A percentile compares a stretch with the other conserved stretches of the same genome.
These are phyloP conservation scores for Seriola dumerili DNA, from an alignment of 2,113 vertebrate species.

Conservation along the genomic window DNA sequence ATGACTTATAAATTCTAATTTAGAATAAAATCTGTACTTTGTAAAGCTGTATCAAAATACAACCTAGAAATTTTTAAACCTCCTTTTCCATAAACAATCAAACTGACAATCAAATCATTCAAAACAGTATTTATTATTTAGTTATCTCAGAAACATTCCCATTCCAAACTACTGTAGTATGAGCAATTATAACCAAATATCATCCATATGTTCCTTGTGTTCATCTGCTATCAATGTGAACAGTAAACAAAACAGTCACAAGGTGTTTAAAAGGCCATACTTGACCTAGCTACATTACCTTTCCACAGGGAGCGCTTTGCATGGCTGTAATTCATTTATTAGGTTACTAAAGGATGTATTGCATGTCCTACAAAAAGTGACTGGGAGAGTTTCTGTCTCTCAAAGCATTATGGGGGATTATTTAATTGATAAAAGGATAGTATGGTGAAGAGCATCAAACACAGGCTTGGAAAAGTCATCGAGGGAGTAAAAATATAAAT, in stretches of 20 bases:
- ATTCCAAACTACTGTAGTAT: too few species aligned
- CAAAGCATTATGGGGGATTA: neutral
- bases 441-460: conserved; percentile 17
- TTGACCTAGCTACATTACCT: conserved; percentile 42
- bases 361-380: conserved; percentile 6
- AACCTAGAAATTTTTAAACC: too few species aligned
- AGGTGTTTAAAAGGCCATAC: conserved; percentile 41
- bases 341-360: conserved; percentile 6
- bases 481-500: neutral
- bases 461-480: conserved; percentile 12
- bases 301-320: neutral
- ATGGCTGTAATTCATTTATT: conserved; percentile 36
- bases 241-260: conserved; percentile 36
- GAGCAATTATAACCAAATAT: neutral
- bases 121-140: neutral
- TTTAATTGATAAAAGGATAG: conserved; percentile 2
- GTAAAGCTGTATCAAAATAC: too few species aligned
- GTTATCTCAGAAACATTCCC: neutral
- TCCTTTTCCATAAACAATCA: too few species aligned
- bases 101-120: neutral
- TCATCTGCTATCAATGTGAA: conserved; percentile 7
- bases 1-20: too few species aligned
- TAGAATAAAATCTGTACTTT: too few species aligned
- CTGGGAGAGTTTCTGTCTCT: neutral
- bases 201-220: neutral